Conservation (phyloP, 92 coral and sea anemone genomes). For the Galaxea fascicularis region DNA sequence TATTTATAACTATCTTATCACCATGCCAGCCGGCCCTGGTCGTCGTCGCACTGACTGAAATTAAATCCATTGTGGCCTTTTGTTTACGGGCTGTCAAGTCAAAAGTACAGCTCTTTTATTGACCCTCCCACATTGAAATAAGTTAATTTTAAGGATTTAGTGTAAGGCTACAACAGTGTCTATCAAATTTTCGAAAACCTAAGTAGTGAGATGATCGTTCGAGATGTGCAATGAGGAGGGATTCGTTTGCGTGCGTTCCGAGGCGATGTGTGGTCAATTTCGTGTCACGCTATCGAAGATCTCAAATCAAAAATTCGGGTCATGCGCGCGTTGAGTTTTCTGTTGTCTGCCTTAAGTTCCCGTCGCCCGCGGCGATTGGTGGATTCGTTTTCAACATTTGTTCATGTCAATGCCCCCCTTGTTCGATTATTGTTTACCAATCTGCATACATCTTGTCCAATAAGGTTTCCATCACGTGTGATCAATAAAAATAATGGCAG, state of each 20-base stretch:
- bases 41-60: not conserved
- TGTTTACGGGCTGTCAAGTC: not conserved
- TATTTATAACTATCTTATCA: slow-evolving; percentile 25
- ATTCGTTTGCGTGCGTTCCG: not conserved
- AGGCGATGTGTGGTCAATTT: slow-evolving; percentile 13
- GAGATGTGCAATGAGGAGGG: not conserved
- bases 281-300: slow-evolving; percentile 28
- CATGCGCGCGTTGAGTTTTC: slow-evolving; percentile 24
- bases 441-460: slow-evolving; percentile 82
- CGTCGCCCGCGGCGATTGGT: slow-evolving; percentile 27
- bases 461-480: slow-evolving; percentile 72
- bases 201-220: not conserved
- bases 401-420: slow-evolving; percentile 63
- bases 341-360: slow-evolving; percentile 16
- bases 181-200: not conserved
- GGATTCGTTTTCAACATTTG: slow-evolving; percentile 39
- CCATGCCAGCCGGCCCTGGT: not conserved
- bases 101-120: not conserved
- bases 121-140: not conserved
- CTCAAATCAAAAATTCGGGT: slow-evolving; percentile 27
- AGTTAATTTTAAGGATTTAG: not conserved
- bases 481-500: slow-evolving; percentile 81
- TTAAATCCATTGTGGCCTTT: not conserved
- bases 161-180: not conserved
- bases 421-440: slow-evolving; percentile 82